A percentile compares a stretch with the other conserved stretches of the same genome.
Evolutionary conservation across 2,113 vertebrate species (phyloP).

Genomic region (Ceyx margarethae): DNA sequence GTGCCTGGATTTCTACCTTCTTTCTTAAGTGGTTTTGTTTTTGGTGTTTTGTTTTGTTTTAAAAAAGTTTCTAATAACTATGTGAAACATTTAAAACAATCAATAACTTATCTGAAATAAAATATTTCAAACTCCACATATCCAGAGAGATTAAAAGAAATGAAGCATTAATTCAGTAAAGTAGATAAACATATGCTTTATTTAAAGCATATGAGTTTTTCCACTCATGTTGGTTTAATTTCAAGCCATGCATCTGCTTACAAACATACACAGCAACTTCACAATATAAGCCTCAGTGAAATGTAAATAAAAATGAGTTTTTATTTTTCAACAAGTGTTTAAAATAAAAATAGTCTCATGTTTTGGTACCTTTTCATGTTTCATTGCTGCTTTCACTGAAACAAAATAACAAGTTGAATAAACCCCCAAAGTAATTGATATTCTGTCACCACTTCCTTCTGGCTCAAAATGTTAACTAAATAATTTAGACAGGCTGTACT

Average conservation of each 20-base stretch:
- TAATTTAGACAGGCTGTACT: conserved; percentile 18
- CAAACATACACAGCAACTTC: background rate
- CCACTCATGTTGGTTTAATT: background rate
- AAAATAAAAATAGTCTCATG: background rate
- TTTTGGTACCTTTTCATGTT: background rate
- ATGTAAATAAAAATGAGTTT: background rate
- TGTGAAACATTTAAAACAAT: background rate
- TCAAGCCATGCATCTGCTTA: background rate
- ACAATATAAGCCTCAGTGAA: background rate
- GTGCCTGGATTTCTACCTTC: background rate
- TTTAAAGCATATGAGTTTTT: background rate
- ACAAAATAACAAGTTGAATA: background rate
- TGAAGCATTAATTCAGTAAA: background rate
- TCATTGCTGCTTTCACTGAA: background rate
- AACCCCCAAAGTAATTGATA: background rate
- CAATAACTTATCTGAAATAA: background rate
- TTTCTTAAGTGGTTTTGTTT: background rate
- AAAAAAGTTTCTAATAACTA: background rate
- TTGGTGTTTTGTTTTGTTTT: background rate
- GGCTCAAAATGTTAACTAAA: conserved; percentile 18
- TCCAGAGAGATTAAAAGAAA: background rate
- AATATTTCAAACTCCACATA: background rate
- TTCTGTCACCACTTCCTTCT: conserved; percentile 4
- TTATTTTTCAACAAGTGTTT: background rate
- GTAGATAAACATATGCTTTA: background rate